Conservation (phyloP, 2,888 invertebrate species). For the Embidobia sp. region DNA sequence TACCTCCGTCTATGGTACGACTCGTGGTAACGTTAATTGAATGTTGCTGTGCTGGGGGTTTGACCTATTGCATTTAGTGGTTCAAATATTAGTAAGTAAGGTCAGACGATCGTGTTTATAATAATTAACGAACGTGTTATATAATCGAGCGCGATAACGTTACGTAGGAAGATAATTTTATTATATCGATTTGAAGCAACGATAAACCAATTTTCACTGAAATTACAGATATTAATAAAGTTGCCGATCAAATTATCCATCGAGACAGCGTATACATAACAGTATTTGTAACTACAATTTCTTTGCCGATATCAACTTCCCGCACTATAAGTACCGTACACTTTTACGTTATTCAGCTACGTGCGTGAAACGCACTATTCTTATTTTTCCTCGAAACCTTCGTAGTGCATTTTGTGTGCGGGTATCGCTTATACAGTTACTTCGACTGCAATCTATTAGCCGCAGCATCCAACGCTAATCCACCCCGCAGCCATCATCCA, state of each 20-base stretch:
- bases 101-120: slow-evolving; percentile 15
- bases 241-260: slow-evolving; percentile 39
- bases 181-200: slow-evolving; percentile 14
- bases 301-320: slow-evolving; percentile 40
- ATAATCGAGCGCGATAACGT: slow-evolving; percentile 13
- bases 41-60: not conserved
- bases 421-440: slow-evolving; percentile 46
- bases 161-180: slow-evolving; percentile 38
- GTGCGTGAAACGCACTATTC: slow-evolving; percentile 56
- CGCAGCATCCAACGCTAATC: slow-evolving; percentile 11
- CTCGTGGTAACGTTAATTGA: not conserved
- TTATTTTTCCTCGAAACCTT: slow-evolving; percentile 29
- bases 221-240: slow-evolving; percentile 55
- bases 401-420: slow-evolving; percentile 22
- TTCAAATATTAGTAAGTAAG: slow-evolving; percentile 9
- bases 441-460: slow-evolving; percentile 42
- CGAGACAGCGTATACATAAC: slow-evolving; percentile 28
- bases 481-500: slow-evolving; percentile 26
- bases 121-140: slow-evolving; percentile 29
- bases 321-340: slow-evolving; percentile 42
- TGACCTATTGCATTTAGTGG: not conserved
- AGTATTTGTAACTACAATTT: slow-evolving; percentile 55
- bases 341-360: slow-evolving; percentile 51
- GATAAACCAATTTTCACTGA: slow-evolving; percentile 43
- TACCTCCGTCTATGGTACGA: too few species aligned